Evolutionary conservation across 2,797 vertebrate genomes (phyloP).

Genomic region (Poeciliopsis paucimaculata): DNA sequence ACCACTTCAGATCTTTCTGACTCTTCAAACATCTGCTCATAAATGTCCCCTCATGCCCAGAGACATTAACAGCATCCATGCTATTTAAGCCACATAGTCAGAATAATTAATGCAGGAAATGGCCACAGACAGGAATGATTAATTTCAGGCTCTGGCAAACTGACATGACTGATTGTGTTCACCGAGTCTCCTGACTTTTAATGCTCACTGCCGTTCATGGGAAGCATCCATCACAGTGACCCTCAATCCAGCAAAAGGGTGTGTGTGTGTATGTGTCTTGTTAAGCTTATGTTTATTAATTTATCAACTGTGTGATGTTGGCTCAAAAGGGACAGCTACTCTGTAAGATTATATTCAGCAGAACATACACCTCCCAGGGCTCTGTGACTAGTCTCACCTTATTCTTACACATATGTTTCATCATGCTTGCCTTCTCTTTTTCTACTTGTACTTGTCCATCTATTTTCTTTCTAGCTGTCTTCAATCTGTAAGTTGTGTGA

Average conservation of each 20-base stretch:
- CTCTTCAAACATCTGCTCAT: constrained; percentile 70
- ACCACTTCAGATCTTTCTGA: constrained; percentile 74
- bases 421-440: constrained; percentile 28
- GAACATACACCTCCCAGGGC: not conserved
- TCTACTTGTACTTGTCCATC: constrained; percentile 3
- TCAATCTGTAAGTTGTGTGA: not conserved
- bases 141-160: constrained; percentile 55
- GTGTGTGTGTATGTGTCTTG: constrained; percentile 25
- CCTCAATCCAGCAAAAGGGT: constrained; percentile 46
- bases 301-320: constrained; percentile 19
- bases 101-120: constrained; percentile 69
- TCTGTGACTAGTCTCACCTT: constrained; percentile 10
- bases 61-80: constrained; percentile 68
- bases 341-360: constrained; percentile 8
- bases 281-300: constrained; percentile 34
- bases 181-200: constrained; percentile 56
- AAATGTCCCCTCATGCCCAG: constrained; percentile 49
- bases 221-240: constrained; percentile 67
- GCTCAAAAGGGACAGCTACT: not conserved
- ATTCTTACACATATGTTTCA: constrained; percentile 34
- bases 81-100: constrained; percentile 61
- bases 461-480: not conserved
- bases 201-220: constrained; percentile 60
- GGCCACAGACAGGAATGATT: constrained; percentile 58
- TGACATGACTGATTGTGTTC: constrained; percentile 62